These are phyloP conservation scores for Ormyrus rosae DNA, from an alignment of 2,888 invertebrate species.

Conservation along the genomic window DNA sequence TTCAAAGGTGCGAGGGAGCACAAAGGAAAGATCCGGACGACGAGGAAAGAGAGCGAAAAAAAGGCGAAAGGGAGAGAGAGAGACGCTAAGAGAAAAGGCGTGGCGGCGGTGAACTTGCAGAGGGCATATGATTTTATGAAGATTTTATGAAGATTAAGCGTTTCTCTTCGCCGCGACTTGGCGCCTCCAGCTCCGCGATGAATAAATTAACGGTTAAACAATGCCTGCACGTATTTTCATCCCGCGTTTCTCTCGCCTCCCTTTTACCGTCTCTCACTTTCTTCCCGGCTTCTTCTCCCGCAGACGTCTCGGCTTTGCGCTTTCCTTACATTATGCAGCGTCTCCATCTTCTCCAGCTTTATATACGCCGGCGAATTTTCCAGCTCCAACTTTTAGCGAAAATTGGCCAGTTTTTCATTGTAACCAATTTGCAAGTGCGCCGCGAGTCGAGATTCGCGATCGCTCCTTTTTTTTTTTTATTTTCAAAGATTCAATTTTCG, in stretches of 20 bases:
- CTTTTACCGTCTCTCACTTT: neutral
- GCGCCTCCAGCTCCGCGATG: conserved; percentile 52
- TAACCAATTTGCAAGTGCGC: conserved; percentile 13
- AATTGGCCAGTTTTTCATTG: conserved; percentile 11
- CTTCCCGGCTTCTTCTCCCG: neutral
- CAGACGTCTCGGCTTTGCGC: conserved; percentile 6
- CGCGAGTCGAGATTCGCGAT: too few relatives aligned
- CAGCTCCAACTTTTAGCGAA: neutral
- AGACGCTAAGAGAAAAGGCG: conserved; percentile 49
- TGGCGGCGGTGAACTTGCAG: conserved; percentile 47
- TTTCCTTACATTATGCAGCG: conserved; percentile 36
- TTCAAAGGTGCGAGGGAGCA: conserved; percentile 14
- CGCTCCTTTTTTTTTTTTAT: neutral
- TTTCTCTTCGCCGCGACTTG: conserved; percentile 49
- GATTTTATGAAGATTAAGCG: conserved; percentile 60
- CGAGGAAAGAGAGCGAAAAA: neutral
- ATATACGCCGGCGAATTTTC: neutral
- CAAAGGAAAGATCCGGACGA: conserved; percentile 13
- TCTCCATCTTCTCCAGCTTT: conserved; percentile 25
- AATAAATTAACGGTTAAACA: conserved; percentile 61
- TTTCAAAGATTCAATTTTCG: neutral
- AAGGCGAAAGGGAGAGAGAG: neutral
- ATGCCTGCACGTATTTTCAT: conserved; percentile 58
- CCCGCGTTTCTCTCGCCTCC: conserved; percentile 24
- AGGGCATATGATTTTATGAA: conserved; percentile 59